Conservation (phyloP, 92 coral and sea anemone genomes). For the Galaxea fascicularis region DNA sequence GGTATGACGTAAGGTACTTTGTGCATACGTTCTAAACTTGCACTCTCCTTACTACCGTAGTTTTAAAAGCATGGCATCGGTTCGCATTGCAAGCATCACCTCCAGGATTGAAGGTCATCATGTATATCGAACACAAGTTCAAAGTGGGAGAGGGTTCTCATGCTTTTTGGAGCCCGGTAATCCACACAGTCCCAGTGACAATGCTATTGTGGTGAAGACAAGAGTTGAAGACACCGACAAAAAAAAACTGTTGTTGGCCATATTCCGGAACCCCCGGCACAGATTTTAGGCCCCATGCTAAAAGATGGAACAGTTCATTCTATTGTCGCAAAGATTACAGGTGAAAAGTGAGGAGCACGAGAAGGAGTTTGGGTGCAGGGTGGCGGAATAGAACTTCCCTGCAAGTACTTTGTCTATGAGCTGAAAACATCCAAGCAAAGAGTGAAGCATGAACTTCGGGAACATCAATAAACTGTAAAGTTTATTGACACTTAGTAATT, state of each 20-base stretch:
- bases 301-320: conserved; percentile 38
- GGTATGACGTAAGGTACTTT: background rate
- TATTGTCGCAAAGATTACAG: conserved; percentile 26
- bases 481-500: too few species aligned
- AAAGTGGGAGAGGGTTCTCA: conserved; percentile 1
- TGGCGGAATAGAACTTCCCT: conserved; percentile 29
- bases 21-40: background rate
- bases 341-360: conserved; percentile 12
- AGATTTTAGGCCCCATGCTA: conserved; percentile 48
- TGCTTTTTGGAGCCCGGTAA: conserved; percentile 8
- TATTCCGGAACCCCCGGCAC: conserved; percentile 40
- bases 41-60: too few species aligned
- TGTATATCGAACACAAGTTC: conserved; percentile 19
- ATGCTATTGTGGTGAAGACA: conserved; percentile 3
- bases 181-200: conserved; percentile 7
- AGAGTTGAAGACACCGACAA: background rate
- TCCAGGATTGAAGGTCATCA: conserved; percentile 37
- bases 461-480: background rate
- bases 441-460: background rate
- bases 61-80: conserved; percentile 17
- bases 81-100: conserved; percentile 34
- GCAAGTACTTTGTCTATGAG: too few species aligned
- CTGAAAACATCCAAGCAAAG: too few species aligned
- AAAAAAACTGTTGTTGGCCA: conserved; percentile 34
- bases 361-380: conserved; percentile 37